Evolutionary conservation across 2,888 invertebrate species (phyloP).

Genomic region (Ctenicera cuprea): DNA sequence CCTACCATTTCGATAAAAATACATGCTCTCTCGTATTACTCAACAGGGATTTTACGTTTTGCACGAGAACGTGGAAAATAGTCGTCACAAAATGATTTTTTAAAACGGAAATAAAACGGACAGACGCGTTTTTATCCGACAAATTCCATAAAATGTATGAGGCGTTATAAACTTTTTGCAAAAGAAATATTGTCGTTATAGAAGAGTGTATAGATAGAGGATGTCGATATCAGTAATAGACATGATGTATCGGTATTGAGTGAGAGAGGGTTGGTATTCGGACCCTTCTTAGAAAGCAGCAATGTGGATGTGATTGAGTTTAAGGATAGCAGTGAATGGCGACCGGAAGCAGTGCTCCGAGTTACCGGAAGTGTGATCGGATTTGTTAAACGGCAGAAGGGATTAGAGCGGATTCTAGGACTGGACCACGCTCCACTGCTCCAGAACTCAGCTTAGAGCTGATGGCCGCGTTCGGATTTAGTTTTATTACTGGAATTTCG

Average conservation of each 20-base stretch:
- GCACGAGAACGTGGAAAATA: background rate
- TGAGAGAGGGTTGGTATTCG: conserved; percentile 43
- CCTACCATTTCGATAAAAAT: conserved; percentile 35
- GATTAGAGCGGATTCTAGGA: conserved; percentile 66
- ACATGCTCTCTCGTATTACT: background rate
- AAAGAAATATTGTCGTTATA: conserved; percentile 39
- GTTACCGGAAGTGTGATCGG: conserved; percentile 70
- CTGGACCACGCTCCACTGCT: conserved; percentile 63
- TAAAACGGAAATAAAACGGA: conserved; percentile 16
- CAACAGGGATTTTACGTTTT: conserved; percentile 18
- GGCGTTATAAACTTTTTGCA: conserved; percentile 34
- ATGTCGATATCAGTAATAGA: conserved; percentile 49
- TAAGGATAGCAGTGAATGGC: conserved; percentile 59
- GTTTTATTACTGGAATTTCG: conserved; percentile 57
- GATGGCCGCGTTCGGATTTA: conserved; percentile 62
- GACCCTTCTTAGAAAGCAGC: conserved; percentile 48
- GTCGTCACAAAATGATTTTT: background rate
- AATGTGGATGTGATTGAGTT: conserved; percentile 60
- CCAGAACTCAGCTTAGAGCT: conserved; percentile 62
- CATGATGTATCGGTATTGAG: conserved; percentile 52
- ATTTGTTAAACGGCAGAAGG: conserved; percentile 70
- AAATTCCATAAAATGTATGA: conserved; percentile 36
- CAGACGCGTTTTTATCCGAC: conserved; percentile 27
- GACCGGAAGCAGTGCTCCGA: conserved; percentile 63
- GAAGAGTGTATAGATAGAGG: conserved; percentile 40